These are phyloP conservation scores for Burhinus bistriatus DNA, from an alignment of 2,113 vertebrate genomes.

Conservation along the genomic window DNA sequence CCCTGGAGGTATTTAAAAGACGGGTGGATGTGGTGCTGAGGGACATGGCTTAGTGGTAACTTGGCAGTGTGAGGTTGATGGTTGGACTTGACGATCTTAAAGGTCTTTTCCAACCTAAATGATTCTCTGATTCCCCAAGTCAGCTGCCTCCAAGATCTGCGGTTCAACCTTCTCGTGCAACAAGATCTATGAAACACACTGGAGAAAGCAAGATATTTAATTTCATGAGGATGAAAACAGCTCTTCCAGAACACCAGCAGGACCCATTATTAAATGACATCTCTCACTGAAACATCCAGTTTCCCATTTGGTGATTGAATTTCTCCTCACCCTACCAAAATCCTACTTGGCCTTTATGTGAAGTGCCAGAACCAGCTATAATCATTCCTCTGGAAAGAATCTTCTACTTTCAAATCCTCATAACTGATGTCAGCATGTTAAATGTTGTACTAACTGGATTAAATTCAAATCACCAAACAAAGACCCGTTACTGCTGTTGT, in stretches of 20 bases:
- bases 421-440: neutral
- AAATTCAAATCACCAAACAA: neutral
- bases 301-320: constrained; percentile 1
- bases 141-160: neutral
- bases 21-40: neutral
- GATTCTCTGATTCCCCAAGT: neutral
- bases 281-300: neutral
- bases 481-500: neutral
- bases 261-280: neutral
- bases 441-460: neutral
- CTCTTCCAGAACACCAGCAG: neutral
- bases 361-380: neutral
- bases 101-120: neutral
- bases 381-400: neutral
- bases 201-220: neutral
- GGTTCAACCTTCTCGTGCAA: neutral
- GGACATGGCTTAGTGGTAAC: neutral
- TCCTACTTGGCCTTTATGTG: neutral
- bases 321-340: neutral
- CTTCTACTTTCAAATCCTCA: neutral
- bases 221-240: neutral
- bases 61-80: accelerated
- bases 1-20: neutral
- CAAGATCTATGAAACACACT: neutral
- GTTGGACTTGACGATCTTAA: neutral